Evolutionary conservation across 2,113 vertebrate species (phyloP).

Genomic region (Burhinus oedicnemus): DNA sequence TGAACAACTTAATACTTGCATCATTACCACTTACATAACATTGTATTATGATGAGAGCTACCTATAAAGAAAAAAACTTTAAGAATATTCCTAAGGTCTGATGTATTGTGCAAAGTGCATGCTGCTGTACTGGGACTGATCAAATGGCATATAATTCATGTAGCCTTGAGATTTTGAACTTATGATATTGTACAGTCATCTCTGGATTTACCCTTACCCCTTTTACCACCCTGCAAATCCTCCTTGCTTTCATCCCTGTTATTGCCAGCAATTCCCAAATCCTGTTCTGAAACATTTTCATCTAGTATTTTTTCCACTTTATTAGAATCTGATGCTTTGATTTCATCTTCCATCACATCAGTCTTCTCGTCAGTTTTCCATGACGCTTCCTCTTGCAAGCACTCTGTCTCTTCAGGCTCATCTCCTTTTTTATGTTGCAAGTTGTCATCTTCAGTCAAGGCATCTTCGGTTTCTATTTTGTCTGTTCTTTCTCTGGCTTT

Average conservation of each 20-base stretch:
- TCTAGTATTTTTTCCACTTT: not conserved
- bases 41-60: not conserved
- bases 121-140: not conserved
- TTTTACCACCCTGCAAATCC: constrained; percentile 66
- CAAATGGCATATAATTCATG: not conserved
- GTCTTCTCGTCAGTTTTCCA: not conserved
- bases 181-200: constrained; percentile 89
- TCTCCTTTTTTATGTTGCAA: not conserved
- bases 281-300: not conserved
- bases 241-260: constrained; percentile 12
- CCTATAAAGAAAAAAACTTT: not conserved
- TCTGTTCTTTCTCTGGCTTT: not conserved
- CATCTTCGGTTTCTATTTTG: not conserved
- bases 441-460: not conserved
- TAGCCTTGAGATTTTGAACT: not conserved
- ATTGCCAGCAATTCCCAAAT: not conserved
- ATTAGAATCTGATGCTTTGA: not conserved
- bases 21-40: not conserved
- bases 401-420: not conserved
- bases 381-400: not conserved
- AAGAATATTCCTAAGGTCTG: not conserved
- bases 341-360: not conserved
- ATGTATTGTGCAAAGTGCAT: not conserved
- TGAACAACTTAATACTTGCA: not conserved
- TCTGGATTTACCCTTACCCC: constrained; percentile 81